Evolutionary conservation across 1,140 invertebrate genomes (phyloP).

Genomic region (Zaprionus ghesquierei): DNA sequence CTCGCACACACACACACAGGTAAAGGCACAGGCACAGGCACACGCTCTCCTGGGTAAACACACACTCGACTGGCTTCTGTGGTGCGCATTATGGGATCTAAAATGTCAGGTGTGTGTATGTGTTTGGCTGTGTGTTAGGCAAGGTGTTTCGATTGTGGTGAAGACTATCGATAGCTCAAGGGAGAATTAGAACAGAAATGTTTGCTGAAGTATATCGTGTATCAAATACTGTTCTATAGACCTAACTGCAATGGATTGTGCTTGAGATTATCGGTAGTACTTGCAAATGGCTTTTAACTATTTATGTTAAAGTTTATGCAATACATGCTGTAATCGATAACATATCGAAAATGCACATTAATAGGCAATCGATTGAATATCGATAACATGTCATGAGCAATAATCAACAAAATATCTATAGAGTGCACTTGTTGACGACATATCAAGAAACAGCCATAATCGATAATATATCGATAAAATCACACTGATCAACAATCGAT

Average conservation of each 20-base stretch:
- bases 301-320: too few species aligned
- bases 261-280: not conserved
- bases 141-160: not conserved
- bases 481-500: too few species aligned
- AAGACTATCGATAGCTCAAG: not conserved
- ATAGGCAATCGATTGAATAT: too few species aligned
- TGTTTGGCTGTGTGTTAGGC: not conserved
- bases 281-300: too few species aligned
- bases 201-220: not conserved
- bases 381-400: too few species aligned
- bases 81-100: conserved; percentile 44
- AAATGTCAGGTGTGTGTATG: not conserved
- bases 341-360: too few species aligned
- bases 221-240: not conserved
- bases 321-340: too few species aligned
- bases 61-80: conserved; percentile 5
- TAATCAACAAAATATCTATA: too few species aligned
- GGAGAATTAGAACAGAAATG: not conserved
- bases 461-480: too few species aligned
- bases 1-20: conserved; percentile 7
- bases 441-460: too few species aligned
- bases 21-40: too few species aligned
- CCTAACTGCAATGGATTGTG: not conserved
- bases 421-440: too few species aligned
- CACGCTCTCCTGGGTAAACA: not conserved